Percentiles rank a stretch among this genome's conserved stretches.
These are phyloP conservation scores for Athene cunicularia DNA, from an alignment of 2,113 vertebrate species.

Conservation along the genomic window DNA sequence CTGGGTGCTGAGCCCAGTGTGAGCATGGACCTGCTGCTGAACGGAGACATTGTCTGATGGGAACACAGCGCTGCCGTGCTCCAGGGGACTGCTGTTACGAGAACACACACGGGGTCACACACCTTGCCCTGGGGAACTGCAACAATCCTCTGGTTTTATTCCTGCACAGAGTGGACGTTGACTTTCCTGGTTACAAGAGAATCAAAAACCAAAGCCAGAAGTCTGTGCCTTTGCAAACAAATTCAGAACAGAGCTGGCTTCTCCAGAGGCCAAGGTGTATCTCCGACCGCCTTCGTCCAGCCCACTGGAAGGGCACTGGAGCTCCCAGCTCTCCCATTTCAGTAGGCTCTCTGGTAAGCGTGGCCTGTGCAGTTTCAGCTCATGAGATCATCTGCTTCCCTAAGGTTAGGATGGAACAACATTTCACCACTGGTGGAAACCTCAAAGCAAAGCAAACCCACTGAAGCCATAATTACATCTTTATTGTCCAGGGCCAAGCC, in stretches of 20 bases:
- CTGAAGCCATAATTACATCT: slow-evolving; percentile 40
- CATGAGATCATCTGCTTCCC: slow-evolving; percentile 42
- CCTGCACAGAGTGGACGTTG: neutral
- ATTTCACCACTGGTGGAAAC: slow-evolving; percentile 33
- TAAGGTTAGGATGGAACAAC: slow-evolving; percentile 35
- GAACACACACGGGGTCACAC: neutral
- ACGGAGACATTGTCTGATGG: neutral
- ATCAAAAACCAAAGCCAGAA: neutral
- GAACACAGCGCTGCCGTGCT: neutral
- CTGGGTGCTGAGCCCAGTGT: neutral
- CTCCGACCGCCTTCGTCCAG: neutral
- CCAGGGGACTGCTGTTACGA: too few relatives aligned
- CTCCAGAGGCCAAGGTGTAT: neutral
- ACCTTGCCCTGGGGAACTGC: neutral
- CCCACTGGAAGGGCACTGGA: neutral
- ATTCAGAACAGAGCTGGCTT: neutral
- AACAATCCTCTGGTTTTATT: neutral
- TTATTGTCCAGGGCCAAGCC: slow-evolving; percentile 45
- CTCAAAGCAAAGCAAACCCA: slow-evolving; percentile 19
- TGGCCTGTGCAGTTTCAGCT: neutral
- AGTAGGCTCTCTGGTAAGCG: neutral
- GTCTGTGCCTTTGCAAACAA: neutral
- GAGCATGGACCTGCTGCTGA: neutral
- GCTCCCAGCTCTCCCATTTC: neutral
- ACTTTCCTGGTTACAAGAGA: neutral